Evolutionary conservation across 1,140 invertebrate species (phyloP).

Genomic region (Drosophila tani): DNA sequence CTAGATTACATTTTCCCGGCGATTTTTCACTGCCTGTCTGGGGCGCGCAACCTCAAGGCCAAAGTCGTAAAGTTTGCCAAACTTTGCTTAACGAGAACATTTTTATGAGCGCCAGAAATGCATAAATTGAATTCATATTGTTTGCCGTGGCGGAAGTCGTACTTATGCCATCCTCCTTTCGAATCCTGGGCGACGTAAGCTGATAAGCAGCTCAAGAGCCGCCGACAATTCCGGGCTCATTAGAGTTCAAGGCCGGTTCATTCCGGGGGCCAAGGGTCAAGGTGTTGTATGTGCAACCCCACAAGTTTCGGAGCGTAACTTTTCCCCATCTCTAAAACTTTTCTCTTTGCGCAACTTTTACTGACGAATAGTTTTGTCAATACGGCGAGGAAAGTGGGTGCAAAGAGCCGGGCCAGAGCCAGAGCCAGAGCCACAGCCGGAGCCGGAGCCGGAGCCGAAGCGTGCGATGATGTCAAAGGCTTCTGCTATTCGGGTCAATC

Average conservation of each 20-base stretch:
- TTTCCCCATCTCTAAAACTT: conserved; percentile 19
- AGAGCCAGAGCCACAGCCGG: background rate
- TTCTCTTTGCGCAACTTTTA: conserved; percentile 23
- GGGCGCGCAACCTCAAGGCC: conserved; percentile 50
- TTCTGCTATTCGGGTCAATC: conserved; percentile 74
- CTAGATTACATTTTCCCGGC: conserved; percentile 61
- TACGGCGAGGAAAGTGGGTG: conserved; percentile 5
- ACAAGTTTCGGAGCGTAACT: conserved; percentile 12
- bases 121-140: conserved; percentile 40
- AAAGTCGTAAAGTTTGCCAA: conserved; percentile 71
- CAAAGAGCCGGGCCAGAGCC: conserved; percentile 1
- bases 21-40: conserved; percentile 60
- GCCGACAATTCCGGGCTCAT: conserved; percentile 39
- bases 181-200: conserved; percentile 2
- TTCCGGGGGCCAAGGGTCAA: conserved; percentile 14
- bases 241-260: conserved; percentile 43
- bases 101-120: conserved; percentile 49
- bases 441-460: conserved; percentile 8
- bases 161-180: background rate
- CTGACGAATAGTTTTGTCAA: conserved; percentile 49
- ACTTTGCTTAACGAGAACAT: conserved; percentile 64
- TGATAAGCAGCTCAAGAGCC: conserved; percentile 25
- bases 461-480: conserved; percentile 70
- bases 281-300: conserved; percentile 8
- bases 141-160: conserved; percentile 14